Percentiles rank a stretch among this genome's conserved stretches.
phyloP scores from a whole-genome alignment of 1,140 invertebrate species.

The Philotrypesis tridentata region DNA sequence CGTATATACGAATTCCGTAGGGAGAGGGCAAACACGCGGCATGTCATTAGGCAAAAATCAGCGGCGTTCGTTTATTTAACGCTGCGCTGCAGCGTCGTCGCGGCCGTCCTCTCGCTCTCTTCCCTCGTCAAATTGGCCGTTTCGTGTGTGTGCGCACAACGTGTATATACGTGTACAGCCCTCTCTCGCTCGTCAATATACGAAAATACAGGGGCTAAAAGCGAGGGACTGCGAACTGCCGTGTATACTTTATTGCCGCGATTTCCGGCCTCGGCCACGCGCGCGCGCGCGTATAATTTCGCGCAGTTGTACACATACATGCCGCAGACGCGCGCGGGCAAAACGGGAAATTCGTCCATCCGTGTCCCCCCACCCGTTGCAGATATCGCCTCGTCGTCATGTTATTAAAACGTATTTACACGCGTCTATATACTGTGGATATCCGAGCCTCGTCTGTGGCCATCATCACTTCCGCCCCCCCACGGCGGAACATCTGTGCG shows the following conservation, averaged over 20 bases:
- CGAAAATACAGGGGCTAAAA: neutral
- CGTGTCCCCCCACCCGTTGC: too few relatives aligned
- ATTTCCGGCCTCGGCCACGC: neutral
- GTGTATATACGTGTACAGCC: too few relatives aligned
- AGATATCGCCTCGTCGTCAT: neutral
- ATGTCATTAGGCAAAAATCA: neutral
- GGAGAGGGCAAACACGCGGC: neutral
- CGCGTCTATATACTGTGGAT: neutral
- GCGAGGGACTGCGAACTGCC: neutral
- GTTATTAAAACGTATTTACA: neutral
- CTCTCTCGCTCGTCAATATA: neutral
- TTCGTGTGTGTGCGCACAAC: too few relatives aligned
- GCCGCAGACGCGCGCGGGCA: too few relatives aligned
- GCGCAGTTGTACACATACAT: neutral
- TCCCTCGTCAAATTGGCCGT: neutral
- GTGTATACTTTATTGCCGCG: neutral
- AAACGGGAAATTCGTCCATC: neutral
- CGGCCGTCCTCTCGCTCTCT: too few relatives aligned
- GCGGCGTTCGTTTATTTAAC: neutral
- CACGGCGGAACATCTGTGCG: neutral
- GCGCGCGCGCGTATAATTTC: neutral
- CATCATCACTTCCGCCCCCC: too few relatives aligned
- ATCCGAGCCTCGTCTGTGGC: too few relatives aligned
- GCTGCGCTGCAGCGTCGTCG: too few relatives aligned
- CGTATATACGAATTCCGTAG: too few relatives aligned